phyloP scores from a whole-genome alignment of 2,113 vertebrate genomes.

The Otus sunia region DNA sequence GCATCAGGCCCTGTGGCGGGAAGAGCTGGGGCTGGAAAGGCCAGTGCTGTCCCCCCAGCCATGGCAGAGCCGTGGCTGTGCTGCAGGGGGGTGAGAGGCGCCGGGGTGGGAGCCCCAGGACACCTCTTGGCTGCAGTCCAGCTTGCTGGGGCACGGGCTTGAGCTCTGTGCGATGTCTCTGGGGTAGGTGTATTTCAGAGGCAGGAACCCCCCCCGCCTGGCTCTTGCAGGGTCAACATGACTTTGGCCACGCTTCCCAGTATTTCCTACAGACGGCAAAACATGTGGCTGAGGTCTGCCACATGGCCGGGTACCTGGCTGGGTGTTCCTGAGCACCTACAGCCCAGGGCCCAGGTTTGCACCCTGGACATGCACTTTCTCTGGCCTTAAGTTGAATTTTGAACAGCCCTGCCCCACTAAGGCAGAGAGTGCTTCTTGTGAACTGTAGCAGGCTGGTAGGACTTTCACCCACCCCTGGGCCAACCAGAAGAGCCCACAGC shows the following conservation, averaged over 20 bases:
- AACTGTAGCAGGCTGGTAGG: accelerated
- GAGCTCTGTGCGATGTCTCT: neutral
- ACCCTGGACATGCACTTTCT: accelerated
- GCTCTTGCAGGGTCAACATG: accelerated
- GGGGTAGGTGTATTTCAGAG: neutral
- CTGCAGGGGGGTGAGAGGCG: neutral
- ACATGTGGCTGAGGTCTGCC: neutral
- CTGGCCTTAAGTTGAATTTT: neutral
- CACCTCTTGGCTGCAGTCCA: accelerated
- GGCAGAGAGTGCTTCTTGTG: neutral
- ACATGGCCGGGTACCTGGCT: accelerated
- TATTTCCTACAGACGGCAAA: neutral
- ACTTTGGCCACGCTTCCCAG: accelerated
- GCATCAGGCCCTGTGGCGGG: accelerated
- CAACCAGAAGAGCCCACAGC: neutral
- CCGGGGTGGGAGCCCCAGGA: neutral
- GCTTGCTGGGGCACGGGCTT: accelerated
- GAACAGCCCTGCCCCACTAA: accelerated
- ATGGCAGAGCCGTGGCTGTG: accelerated
- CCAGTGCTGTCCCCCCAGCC: accelerated
- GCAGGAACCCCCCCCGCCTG: neutral
- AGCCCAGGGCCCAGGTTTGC: accelerated
- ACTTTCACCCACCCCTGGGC: accelerated
- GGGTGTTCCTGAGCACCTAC: neutral
- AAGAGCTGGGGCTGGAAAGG: neutral